These are phyloP conservation scores for Sciurus vulgaris DNA, from an alignment of 2,797 vertebrate species.

Conservation along the genomic window DNA sequence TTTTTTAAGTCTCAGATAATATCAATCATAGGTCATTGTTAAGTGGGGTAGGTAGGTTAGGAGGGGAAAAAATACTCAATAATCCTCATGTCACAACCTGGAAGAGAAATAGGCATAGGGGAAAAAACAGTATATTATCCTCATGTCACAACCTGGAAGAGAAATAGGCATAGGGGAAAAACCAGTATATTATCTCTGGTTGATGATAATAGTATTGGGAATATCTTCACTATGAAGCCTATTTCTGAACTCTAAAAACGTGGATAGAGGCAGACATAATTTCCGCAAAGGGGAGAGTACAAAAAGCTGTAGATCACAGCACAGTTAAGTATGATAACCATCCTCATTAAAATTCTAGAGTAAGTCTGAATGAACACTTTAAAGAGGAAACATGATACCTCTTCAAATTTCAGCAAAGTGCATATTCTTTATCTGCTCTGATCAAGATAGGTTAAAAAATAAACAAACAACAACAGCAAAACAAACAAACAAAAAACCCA, in stretches of 20 bases:
- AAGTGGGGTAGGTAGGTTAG: neutral
- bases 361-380: neutral
- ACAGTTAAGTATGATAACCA: neutral
- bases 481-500: too few species aligned
- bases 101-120: neutral
- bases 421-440: neutral
- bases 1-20: neutral
- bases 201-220: neutral
- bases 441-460: neutral
- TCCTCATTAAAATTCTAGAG: neutral
- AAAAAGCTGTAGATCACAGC: neutral
- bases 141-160: too few species aligned
- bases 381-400: neutral
- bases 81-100: neutral
- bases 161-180: neutral
- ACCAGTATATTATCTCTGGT: neutral
- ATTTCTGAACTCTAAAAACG: neutral
- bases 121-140: neutral
- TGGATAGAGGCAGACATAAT: neutral
- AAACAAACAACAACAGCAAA: too few species aligned
- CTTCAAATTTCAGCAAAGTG: neutral
- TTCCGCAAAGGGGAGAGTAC: neutral
- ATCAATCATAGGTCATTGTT: neutral
- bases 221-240: neutral
- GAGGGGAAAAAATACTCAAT: neutral